phyloP scores from a whole-genome alignment of 2,113 vertebrate genomes.

The Heptranchias perlo region DNA sequence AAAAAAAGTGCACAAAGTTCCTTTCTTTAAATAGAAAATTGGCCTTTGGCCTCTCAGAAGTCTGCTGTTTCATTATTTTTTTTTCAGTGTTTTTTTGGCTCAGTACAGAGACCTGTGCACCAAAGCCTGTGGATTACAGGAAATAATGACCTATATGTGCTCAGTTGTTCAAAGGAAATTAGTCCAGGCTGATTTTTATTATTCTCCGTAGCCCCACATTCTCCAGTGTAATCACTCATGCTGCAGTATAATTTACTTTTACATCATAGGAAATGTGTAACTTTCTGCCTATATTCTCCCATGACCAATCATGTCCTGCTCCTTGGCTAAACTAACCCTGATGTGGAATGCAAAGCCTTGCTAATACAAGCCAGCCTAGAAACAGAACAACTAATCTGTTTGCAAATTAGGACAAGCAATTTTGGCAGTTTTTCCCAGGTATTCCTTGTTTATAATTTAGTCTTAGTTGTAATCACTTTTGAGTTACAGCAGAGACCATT shows the following conservation, averaged over 20 bases:
- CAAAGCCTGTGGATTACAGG: conserved; percentile 56
- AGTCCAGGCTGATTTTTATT: conserved; percentile 65
- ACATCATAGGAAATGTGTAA: conserved; percentile 62
- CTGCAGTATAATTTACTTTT: conserved; percentile 55
- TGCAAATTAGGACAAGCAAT: conserved; percentile 57
- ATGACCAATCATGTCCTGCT: conserved; percentile 48
- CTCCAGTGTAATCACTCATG: conserved; percentile 58
- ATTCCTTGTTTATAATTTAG: conserved; percentile 26
- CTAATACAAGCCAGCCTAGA: conserved; percentile 52
- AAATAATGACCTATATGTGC: conserved; percentile 68
- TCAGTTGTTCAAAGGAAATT: conserved; percentile 69
- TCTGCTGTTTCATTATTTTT: conserved; percentile 53
- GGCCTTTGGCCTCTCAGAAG: conserved; percentile 56
- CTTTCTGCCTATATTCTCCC: conserved; percentile 55
- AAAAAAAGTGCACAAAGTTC: conserved; percentile 39
- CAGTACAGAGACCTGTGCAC: conserved; percentile 48
- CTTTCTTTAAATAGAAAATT: conserved; percentile 46
- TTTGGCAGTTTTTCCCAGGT: conserved; percentile 45
- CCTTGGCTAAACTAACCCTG: conserved; percentile 45
- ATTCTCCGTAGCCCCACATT: conserved; percentile 56
- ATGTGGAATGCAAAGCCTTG: conserved; percentile 48
- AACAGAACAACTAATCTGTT: conserved; percentile 58
- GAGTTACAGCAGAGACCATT: background rate
- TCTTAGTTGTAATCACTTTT: conserved; percentile 13
- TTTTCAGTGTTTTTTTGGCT: conserved; percentile 49